Percentiles rank a stretch among this genome's conserved stretches.
Evolutionary conservation across 2,113 vertebrate species (phyloP).

Genomic region (Gobio gobio): DNA sequence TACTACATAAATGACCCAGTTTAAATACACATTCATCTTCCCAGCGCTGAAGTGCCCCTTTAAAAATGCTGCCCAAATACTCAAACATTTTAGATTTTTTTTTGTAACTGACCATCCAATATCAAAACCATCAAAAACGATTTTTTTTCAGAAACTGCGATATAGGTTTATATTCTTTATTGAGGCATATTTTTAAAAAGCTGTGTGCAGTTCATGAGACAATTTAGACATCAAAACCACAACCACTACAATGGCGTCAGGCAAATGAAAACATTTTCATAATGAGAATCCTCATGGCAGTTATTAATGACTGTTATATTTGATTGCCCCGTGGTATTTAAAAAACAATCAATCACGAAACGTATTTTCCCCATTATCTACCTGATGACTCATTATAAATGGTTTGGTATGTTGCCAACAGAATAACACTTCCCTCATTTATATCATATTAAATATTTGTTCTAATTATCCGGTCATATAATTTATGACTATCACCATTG

Average conservation of each 20-base stretch:
- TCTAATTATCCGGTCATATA: not conserved
- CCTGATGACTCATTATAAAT: not conserved
- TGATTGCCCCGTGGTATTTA: not conserved
- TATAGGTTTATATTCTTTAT: not conserved
- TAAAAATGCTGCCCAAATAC: not conserved
- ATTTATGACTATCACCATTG: not conserved
- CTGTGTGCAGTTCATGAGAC: not conserved
- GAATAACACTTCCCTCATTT: not conserved
- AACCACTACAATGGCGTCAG: not conserved
- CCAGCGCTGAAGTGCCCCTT: no score
- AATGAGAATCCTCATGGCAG: not conserved
- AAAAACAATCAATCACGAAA: not conserved
- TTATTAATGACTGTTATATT: not conserved
- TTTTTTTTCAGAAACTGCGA: not conserved
- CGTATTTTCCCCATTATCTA: not conserved
- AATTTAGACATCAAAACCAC: not conserved
- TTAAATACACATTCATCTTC: no score
- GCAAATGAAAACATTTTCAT: not conserved
- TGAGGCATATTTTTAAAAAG: not conserved
- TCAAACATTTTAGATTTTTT: not conserved
- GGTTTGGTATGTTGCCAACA: not conserved
- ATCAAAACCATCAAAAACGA: not conserved
- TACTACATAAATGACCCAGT: no score
- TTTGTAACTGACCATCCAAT: no score
- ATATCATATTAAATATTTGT: not conserved